These are phyloP conservation scores for Macaria notata DNA, from an alignment of 2,888 invertebrate genomes.

Conservation along the genomic window DNA sequence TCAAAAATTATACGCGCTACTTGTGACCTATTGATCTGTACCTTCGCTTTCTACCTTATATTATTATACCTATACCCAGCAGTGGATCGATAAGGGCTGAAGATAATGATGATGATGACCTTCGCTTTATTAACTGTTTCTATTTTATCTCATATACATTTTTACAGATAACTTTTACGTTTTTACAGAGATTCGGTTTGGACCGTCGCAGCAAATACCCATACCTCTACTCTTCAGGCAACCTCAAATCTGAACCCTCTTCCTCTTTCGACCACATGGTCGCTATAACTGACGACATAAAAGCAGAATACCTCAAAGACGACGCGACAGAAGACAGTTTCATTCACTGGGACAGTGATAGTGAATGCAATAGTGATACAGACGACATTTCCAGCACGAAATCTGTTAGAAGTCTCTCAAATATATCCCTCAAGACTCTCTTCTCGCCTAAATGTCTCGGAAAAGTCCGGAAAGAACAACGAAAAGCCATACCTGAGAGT, in stretches of 20 bases:
- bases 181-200: constrained; percentile 58
- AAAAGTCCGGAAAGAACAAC: constrained; percentile 51
- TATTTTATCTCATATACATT: too few species aligned
- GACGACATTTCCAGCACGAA: constrained; percentile 11
- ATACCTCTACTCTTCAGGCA: constrained; percentile 40
- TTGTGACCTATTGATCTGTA: too few species aligned
- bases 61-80: too few species aligned
- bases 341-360: constrained; percentile 60
- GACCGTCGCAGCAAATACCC: constrained; percentile 57
- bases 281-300: constrained; percentile 47
- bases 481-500: constrained; percentile 38
- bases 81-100: too few species aligned
- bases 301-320: constrained; percentile 40
- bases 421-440: constrained; percentile 54
- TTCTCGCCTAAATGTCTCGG: constrained; percentile 56
- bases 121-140: too few species aligned
- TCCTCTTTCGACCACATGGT: constrained; percentile 52
- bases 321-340: constrained; percentile 38
- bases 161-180: background rate
- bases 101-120: too few species aligned
- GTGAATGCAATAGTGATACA: constrained; percentile 29
- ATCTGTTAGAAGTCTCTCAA: constrained; percentile 42
- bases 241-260: constrained; percentile 45
- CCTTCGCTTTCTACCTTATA: too few species aligned
- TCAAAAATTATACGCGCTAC: too few species aligned